Conservation (phyloP, 1,140 invertebrate genomes). For the Phenacoccus solenopsis region DNA sequence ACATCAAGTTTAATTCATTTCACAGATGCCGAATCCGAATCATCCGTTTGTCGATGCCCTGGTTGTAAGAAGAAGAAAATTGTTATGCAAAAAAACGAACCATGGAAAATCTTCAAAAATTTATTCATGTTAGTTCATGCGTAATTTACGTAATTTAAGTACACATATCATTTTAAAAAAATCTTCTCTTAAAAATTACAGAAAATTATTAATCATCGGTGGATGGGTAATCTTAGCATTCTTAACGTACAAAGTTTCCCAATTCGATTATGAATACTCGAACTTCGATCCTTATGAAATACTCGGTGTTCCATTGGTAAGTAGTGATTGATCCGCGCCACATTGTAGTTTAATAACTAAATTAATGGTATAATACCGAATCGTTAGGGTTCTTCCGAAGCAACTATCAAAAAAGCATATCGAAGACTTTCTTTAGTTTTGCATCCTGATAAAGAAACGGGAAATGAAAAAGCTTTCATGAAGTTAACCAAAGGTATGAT, state of each 20-base stretch:
- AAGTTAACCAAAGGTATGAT: conserved; percentile 87
- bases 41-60: conserved; percentile 73
- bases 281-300: conserved; percentile 99
- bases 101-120: conserved; percentile 71
- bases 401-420: conserved; percentile 92
- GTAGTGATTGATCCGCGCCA: conserved; percentile 26
- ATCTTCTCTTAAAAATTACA: conserved; percentile 37
- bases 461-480: conserved; percentile 95
- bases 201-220: conserved; percentile 54
- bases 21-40: conserved; percentile 57
- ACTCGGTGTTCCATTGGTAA: conserved; percentile 69
- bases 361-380: conserved; percentile 20
- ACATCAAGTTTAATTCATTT: conserved; percentile 25
- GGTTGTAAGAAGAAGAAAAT: conserved; percentile 74
- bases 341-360: not conserved
- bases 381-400: conserved; percentile 60
- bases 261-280: conserved; percentile 94
- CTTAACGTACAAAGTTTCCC: conserved; percentile 89
- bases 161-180: conserved; percentile 15
- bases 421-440: conserved; percentile 80
- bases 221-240: conserved; percentile 82
- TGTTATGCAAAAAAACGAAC: conserved; percentile 65
- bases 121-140: conserved; percentile 36
- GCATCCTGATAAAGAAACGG: conserved; percentile 96
- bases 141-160: not conserved